Evolutionary conservation across 2,113 vertebrate species (phyloP).

Genomic region (Dicerorhinus sumatrensis): DNA sequence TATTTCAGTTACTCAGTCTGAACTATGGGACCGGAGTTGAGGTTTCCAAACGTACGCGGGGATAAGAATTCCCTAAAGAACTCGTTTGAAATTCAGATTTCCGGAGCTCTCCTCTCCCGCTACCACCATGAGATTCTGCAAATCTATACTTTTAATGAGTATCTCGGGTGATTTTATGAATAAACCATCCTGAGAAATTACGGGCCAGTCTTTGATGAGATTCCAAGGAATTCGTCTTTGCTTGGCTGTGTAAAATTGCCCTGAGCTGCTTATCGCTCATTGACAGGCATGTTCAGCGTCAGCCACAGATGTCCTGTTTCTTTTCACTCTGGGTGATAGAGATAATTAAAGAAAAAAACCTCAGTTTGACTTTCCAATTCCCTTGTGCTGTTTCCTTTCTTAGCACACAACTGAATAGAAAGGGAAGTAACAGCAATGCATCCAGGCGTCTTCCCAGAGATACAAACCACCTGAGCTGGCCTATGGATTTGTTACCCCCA

Average conservation of each 20-base stretch:
- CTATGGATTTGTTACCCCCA: background rate
- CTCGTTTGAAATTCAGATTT: background rate
- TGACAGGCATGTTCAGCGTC: accelerated
- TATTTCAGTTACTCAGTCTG: background rate
- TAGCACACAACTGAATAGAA: background rate
- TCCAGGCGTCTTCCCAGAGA: background rate
- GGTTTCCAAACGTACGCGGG: background rate
- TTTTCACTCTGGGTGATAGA: background rate
- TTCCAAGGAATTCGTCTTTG: background rate
- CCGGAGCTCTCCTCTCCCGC: background rate
- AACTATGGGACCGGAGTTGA: accelerated
- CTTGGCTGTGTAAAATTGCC: background rate
- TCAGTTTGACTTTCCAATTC: background rate
- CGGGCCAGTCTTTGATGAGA: background rate
- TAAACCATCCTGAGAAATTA: slow-evolving; percentile 25
- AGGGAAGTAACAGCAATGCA: background rate
- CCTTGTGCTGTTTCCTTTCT: background rate
- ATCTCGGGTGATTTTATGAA: background rate
- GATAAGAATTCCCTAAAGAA: background rate
- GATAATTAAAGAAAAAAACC: background rate
- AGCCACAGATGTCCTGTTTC: background rate
- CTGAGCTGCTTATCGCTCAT: background rate
- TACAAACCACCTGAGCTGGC: background rate
- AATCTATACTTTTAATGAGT: background rate
- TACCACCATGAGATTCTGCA: background rate